These are phyloP conservation scores for Pseudorectes ferrugineus DNA, from an alignment of 2,113 vertebrate species.

Conservation along the genomic window DNA sequence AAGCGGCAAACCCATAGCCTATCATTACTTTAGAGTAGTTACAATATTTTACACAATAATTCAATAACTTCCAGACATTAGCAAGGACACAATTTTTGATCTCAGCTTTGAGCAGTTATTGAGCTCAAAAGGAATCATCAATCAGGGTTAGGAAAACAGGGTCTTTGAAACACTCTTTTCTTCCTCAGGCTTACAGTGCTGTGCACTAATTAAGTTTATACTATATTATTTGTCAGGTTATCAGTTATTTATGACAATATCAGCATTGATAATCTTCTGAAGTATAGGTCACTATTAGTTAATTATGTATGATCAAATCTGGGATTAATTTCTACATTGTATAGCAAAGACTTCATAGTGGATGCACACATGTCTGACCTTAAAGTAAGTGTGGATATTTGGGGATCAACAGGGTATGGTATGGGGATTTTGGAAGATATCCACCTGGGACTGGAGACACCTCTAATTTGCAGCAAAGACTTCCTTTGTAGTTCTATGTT, in stretches of 20 bases:
- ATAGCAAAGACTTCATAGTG: background rate
- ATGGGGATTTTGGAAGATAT: background rate
- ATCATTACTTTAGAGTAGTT: background rate
- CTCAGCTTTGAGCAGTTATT: background rate
- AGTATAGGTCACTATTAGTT: background rate
- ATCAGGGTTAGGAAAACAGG: background rate
- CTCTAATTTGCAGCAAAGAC: background rate
- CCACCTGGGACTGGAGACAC: background rate
- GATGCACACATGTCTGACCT: background rate
- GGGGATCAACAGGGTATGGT: background rate
- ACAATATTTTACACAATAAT: background rate
- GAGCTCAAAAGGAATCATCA: background rate
- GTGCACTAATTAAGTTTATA: background rate
- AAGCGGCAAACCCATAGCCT: background rate
- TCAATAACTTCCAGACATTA: background rate
- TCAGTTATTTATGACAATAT: background rate
- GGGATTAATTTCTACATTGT: background rate
- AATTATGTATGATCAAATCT: background rate
- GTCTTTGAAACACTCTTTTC: background rate
- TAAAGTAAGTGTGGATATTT: background rate
- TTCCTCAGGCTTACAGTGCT: background rate
- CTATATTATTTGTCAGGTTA: background rate
- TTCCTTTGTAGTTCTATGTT: background rate
- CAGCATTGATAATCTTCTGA: background rate
- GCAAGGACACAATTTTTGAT: background rate